phyloP scores from a whole-genome alignment of 2,797 vertebrate species.

The Cichlasoma orientale region DNA sequence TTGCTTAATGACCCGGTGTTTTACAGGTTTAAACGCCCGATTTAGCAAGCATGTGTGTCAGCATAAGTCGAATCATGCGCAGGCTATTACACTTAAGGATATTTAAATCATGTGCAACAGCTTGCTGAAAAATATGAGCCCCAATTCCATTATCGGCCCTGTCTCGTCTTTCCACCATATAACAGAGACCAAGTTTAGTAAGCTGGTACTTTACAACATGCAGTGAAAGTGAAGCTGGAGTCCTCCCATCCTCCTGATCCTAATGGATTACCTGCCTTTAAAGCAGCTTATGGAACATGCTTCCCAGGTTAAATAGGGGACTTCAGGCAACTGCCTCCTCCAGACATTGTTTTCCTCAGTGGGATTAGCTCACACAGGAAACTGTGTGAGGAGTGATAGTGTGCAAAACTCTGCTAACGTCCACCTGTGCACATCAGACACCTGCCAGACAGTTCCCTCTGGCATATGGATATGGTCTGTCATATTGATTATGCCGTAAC shows the following conservation, averaged over 20 bases:
- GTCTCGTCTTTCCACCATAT: conserved; percentile 3
- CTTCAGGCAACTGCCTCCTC: conserved; percentile 18
- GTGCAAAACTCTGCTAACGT: not conserved
- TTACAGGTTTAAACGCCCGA: not conserved
- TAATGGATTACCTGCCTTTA: conserved; percentile 57
- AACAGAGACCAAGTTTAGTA: not conserved
- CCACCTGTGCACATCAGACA: conserved; percentile 20
- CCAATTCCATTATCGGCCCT: not conserved
- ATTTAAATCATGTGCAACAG: not conserved
- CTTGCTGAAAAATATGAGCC: not conserved
- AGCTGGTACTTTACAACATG: not conserved
- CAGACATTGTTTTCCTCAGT: not conserved
- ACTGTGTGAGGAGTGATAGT: not conserved
- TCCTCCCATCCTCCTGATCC: conserved; percentile 25
- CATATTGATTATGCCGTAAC: conserved; percentile 59
- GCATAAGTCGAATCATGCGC: conserved; percentile 3
- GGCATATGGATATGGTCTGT: conserved; percentile 9
- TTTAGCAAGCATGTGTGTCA: not conserved
- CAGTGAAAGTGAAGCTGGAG: conserved; percentile 44
- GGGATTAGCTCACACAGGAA: conserved; percentile 10
- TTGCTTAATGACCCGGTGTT: not conserved
- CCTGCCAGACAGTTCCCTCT: conserved; percentile 25
- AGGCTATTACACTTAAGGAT: not conserved
- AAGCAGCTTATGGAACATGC: conserved; percentile 66
- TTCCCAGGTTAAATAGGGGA: conserved; percentile 49